Percentiles rank a stretch among this genome's conserved stretches.
Evolutionary conservation across 2,797 vertebrate species (phyloP).

Genomic region (Scolopax rusticola): DNA sequence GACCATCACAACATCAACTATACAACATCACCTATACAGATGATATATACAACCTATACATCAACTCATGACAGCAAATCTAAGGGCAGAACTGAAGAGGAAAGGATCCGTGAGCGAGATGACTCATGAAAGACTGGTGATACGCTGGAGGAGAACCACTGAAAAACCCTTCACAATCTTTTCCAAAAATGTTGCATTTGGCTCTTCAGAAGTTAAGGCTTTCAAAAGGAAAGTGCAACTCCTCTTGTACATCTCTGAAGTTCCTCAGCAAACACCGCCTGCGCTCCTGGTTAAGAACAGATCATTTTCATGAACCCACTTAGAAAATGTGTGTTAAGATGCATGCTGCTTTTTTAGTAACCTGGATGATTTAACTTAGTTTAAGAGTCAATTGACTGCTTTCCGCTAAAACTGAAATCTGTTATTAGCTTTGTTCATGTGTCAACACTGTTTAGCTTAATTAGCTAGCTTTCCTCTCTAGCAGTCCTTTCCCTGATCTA

Average conservation of each 20-base stretch:
- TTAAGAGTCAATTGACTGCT: background rate
- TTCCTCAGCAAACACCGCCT: fast-evolving
- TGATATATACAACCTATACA: background rate
- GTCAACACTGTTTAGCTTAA: background rate
- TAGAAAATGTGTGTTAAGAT: background rate
- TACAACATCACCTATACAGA: background rate
- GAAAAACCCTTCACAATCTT: background rate
- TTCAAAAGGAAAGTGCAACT: background rate
- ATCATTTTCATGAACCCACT: background rate
- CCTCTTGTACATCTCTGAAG: background rate
- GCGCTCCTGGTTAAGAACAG: background rate
- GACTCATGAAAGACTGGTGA: background rate
- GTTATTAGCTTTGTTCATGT: background rate
- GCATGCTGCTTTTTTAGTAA: background rate
- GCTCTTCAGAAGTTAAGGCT: background rate
- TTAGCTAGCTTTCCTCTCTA: background rate
- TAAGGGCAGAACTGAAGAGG: background rate
- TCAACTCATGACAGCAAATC: background rate
- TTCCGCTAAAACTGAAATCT: background rate
- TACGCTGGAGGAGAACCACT: background rate
- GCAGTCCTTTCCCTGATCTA: background rate
- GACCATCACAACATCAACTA: background rate
- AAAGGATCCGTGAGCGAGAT: background rate
- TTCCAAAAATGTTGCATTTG: background rate
- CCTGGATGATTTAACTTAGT: background rate